phyloP scores from a whole-genome alignment of 2,797 vertebrate species.

The Trichosurus vulpecula region DNA sequence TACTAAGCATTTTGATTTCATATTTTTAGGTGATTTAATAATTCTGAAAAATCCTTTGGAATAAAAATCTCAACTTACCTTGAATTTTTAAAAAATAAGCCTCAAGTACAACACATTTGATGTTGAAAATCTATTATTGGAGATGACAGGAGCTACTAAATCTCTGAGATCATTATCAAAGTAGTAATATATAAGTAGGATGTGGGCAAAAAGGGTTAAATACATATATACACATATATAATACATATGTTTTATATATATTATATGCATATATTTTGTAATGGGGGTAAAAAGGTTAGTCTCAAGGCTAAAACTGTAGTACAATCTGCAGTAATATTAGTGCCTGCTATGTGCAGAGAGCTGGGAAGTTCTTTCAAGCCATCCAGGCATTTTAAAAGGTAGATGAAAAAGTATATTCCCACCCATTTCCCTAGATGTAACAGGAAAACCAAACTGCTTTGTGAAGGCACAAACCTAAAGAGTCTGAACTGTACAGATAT shows the following conservation, averaged over 20 bases:
- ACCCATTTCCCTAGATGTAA: background rate
- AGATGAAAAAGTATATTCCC: slow-evolving; percentile 3
- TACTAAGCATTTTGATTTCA: slow-evolving; percentile 61
- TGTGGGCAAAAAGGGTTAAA: background rate
- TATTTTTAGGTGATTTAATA: slow-evolving; percentile 47
- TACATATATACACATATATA: background rate
- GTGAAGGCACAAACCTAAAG: slow-evolving; percentile 21
- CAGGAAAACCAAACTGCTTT: slow-evolving; percentile 36
- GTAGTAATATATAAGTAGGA: background rate
- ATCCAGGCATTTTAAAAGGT: slow-evolving; percentile 4
- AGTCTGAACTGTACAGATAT: background rate
- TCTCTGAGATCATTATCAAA: background rate
- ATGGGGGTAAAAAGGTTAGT: background rate
- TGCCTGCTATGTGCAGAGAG: background rate
- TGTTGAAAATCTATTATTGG: slow-evolving; percentile 8
- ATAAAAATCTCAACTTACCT: slow-evolving; percentile 42
- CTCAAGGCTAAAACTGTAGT: background rate
- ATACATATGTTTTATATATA: background rate
- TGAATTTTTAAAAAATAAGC: background rate
- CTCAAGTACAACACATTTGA: slow-evolving; percentile 34
- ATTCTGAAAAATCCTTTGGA: slow-evolving; percentile 35
- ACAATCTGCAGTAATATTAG: background rate
- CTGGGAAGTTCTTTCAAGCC: slow-evolving; percentile 11
- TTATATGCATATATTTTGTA: slow-evolving; percentile 5
- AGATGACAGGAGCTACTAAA: background rate